Evolutionary conservation across 2,113 vertebrate species (phyloP).

Genomic region (Myotis davidii): DNA sequence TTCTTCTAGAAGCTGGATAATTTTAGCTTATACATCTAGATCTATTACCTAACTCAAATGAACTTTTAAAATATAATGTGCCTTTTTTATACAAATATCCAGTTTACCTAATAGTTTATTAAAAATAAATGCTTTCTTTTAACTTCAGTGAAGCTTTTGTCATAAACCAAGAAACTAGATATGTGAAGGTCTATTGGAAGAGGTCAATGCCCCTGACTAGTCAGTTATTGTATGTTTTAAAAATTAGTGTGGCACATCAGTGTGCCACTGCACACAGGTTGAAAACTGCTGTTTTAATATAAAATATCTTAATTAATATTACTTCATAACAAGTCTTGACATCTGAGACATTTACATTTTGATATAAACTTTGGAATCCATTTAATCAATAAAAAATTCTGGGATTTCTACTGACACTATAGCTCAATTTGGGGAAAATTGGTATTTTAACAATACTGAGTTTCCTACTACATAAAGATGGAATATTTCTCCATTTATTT

Average conservation of each 20-base stretch:
- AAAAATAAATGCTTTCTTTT: constrained; percentile 16
- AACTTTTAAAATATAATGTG: background rate
- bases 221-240: background rate
- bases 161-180: background rate
- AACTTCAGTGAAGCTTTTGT: background rate
- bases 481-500: background rate
- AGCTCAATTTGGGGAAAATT: background rate
- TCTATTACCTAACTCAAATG: background rate
- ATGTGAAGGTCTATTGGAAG: background rate
- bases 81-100: background rate
- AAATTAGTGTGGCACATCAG: background rate
- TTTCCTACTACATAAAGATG: background rate
- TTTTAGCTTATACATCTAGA: background rate
- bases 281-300: background rate
- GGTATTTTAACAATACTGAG: background rate
- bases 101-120: background rate
- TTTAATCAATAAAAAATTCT: background rate
- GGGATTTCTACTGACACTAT: background rate
- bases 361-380: background rate
- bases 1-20: background rate
- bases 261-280: background rate
- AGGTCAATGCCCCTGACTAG: background rate
- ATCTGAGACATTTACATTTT: background rate
- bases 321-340: background rate
- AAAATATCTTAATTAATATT: background rate